A percentile compares a stretch with the other conserved stretches of the same genome.
Evolutionary conservation across 2,113 vertebrate species (phyloP).

Genomic region (Orientallactaga bullata): DNA sequence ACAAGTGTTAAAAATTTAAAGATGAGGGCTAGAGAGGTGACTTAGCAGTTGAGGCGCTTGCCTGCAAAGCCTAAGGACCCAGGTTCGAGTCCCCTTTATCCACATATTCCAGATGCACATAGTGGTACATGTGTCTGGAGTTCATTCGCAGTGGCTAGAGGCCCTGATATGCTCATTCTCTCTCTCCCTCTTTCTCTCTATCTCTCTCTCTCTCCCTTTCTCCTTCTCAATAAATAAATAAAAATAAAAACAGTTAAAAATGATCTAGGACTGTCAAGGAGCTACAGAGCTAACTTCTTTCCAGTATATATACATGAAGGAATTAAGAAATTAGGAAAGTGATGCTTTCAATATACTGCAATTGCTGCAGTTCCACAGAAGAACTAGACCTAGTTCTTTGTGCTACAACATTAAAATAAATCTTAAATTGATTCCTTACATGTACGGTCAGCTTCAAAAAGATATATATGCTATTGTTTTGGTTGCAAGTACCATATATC

Average conservation of each 20-base stretch:
- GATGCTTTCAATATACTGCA: conserved; percentile 13
- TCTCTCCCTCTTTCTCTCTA: too few relatives aligned
- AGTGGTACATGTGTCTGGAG: too few relatives aligned
- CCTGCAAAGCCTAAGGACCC: too few relatives aligned
- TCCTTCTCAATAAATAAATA: too few relatives aligned
- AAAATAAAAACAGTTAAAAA: too few relatives aligned
- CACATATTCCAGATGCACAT: too few relatives aligned
- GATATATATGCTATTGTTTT: not conserved
- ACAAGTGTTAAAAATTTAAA: not conserved
- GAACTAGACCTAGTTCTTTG: not conserved
- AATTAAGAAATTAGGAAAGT: conserved; percentile 6
- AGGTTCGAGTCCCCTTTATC: too few relatives aligned
- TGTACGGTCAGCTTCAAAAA: not conserved
- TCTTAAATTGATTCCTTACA: not conserved
- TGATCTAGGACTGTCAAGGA: not conserved
- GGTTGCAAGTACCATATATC: conserved; percentile 27
- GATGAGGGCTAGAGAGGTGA: too few relatives aligned
- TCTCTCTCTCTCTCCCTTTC: too few relatives aligned
- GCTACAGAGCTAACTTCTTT: conserved; percentile 8
- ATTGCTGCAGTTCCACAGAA: not conserved
- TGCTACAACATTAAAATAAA: conserved; percentile 46
- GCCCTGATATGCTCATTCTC: too few relatives aligned
- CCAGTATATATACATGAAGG: not conserved
- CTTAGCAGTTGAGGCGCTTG: too few relatives aligned
- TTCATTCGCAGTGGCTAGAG: too few relatives aligned